These are phyloP conservation scores for Lycophotia porphyrea DNA, from an alignment of 2,888 invertebrate genomes.

Conservation along the genomic window DNA sequence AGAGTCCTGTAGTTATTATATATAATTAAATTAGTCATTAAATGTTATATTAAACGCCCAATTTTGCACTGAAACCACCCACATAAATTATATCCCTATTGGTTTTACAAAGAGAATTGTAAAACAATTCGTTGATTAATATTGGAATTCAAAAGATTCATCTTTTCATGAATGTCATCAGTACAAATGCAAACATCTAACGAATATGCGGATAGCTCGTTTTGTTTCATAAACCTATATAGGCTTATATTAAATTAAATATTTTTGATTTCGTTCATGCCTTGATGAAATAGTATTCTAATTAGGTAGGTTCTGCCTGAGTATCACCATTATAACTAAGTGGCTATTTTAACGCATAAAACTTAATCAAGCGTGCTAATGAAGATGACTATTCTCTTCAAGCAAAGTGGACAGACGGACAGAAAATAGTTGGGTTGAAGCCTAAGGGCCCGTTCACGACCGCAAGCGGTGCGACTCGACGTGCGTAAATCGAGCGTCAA, in stretches of 20 bases:
- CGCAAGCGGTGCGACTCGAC: neutral
- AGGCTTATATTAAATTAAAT: neutral
- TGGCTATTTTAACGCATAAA: constrained; percentile 30
- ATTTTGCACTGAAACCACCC: neutral
- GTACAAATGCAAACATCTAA: too few relatives aligned
- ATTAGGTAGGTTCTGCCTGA: neutral
- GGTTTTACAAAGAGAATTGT: constrained; percentile 13
- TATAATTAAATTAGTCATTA: too few relatives aligned
- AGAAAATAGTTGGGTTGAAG: constrained; percentile 22
- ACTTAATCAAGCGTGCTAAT: constrained; percentile 45
- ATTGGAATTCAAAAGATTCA: neutral
- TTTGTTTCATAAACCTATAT: neutral
- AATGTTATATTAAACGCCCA: neutral
- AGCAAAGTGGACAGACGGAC: constrained; percentile 25
- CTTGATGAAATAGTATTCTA: neutral
- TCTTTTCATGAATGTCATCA: neutral
- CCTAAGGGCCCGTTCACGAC: neutral
- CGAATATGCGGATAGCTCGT: neutral
- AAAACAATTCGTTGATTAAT: neutral
- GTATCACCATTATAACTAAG: constrained; percentile 8
- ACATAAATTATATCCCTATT: neutral
- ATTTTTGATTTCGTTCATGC: neutral
- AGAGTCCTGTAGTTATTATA: neutral
- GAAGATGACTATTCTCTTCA: constrained; percentile 39
- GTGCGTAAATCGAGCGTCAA: neutral